Evolutionary conservation across 1,140 invertebrate species (phyloP).

Genomic region (Chelonus insularis): DNA sequence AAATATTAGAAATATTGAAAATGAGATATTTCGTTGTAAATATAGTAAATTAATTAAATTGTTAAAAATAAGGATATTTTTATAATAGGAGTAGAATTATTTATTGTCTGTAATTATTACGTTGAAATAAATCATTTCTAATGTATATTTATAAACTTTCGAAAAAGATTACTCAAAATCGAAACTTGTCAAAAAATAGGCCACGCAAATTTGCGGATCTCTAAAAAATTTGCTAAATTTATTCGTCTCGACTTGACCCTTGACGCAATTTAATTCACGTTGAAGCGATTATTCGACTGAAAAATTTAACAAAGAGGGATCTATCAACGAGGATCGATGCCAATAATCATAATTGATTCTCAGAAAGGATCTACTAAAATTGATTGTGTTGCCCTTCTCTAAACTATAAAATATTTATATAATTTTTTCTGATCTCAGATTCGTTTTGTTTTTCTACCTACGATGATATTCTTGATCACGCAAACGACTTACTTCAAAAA

Average conservation of each 20-base stretch:
- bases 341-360: slow-evolving; percentile 20
- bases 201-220: background rate
- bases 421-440: background rate
- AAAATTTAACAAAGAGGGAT: background rate
- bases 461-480: slow-evolving; percentile 6
- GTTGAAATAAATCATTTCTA: too few relatives aligned
- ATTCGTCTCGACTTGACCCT: slow-evolving; percentile 11
- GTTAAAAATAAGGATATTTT: too few relatives aligned
- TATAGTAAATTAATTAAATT: too few relatives aligned
- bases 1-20: too few relatives aligned
- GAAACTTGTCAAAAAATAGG: slow-evolving; percentile 6
- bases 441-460: background rate
- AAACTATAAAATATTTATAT: slow-evolving; percentile 17
- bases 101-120: too few relatives aligned
- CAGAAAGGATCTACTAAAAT: slow-evolving; percentile 12
- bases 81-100: too few relatives aligned
- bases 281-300: slow-evolving; percentile 16
- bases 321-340: slow-evolving; percentile 10
- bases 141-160: too few relatives aligned
- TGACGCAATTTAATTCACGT: slow-evolving; percentile 3
- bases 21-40: too few relatives aligned
- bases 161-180: too few relatives aligned
- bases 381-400: slow-evolving; percentile 3
- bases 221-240: slow-evolving; percentile 6
- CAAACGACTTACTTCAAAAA: background rate